These are phyloP conservation scores for Psittacula echo DNA, from an alignment of 2,797 vertebrate species.

Conservation along the genomic window DNA sequence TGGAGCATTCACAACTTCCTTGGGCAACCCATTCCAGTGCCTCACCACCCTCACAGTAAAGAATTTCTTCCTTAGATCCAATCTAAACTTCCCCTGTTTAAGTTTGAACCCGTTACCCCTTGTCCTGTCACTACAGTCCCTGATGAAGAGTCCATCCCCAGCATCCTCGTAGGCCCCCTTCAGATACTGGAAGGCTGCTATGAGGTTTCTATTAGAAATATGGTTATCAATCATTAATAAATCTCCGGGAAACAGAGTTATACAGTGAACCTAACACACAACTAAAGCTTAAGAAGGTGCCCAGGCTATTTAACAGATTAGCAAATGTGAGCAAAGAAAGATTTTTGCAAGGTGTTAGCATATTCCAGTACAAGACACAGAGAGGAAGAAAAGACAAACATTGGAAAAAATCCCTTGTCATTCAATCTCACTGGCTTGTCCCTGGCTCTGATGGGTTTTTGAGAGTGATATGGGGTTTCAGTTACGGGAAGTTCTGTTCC, in stretches of 20 bases:
- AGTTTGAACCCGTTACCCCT: too few relatives aligned
- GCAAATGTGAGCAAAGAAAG: neutral
- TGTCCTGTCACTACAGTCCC: too few relatives aligned
- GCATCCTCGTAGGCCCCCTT: too few relatives aligned
- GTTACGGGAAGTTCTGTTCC: conserved; percentile 8
- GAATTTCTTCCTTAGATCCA: too few relatives aligned
- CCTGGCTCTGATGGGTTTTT: neutral
- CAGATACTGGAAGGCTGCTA: too few relatives aligned
- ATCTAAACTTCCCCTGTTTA: too few relatives aligned
- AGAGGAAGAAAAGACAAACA: neutral
- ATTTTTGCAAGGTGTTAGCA: neutral
- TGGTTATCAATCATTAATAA: neutral
- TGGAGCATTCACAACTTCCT: too few relatives aligned
- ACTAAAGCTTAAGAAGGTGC: neutral
- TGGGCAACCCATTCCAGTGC: too few relatives aligned
- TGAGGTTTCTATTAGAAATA: neutral
- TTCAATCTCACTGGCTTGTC: neutral
- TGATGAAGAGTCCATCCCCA: too few relatives aligned
- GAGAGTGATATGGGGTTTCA: neutral
- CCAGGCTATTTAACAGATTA: neutral
- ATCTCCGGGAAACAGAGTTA: neutral
- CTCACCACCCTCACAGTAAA: too few relatives aligned
- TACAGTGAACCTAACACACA: neutral
- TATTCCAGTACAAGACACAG: neutral
- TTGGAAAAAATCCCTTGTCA: neutral